Conservation (phyloP, 2,888 invertebrate genomes). For the Brachyptera risi region DNA sequence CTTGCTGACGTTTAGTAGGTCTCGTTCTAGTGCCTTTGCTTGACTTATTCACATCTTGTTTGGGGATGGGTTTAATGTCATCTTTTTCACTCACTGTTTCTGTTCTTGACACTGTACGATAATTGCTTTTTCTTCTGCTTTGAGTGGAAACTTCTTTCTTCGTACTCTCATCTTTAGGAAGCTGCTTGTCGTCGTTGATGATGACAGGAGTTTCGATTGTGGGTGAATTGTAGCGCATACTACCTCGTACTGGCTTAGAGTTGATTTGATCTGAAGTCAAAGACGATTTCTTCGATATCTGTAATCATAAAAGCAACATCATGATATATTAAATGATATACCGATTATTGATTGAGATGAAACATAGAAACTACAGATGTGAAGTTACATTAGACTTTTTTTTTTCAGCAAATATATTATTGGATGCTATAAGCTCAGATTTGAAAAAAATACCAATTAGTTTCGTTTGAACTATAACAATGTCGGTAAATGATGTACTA, state of each 20-base stretch:
- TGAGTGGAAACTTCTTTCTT: not conserved
- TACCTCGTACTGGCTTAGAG: not conserved
- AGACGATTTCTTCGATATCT: not conserved
- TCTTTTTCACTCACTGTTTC: not conserved
- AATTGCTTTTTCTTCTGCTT: not conserved
- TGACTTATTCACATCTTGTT: not conserved
- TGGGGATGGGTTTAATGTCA: not conserved
- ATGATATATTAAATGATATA: too few relatives aligned
- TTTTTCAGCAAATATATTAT: too few relatives aligned
- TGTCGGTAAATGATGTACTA: too few relatives aligned
- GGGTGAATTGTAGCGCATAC: not conserved
- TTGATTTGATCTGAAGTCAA: not conserved
- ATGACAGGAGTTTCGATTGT: not conserved
- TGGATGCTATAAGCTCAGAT: too few relatives aligned
- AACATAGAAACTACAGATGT: too few relatives aligned
- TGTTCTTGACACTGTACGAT: constrained; percentile 8
- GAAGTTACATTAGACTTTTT: too few relatives aligned
- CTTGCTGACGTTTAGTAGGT: not conserved
- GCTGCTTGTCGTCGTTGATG: too few relatives aligned
- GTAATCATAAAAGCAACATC: not conserved
- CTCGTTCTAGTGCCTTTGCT: not conserved
- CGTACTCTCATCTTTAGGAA: too few relatives aligned
- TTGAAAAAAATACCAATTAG: too few relatives aligned
- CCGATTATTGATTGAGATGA: too few relatives aligned
- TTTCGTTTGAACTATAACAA: too few relatives aligned